Conservation (phyloP, 2,113 vertebrate genomes). For the Pyrgilauda ruficollis region DNA sequence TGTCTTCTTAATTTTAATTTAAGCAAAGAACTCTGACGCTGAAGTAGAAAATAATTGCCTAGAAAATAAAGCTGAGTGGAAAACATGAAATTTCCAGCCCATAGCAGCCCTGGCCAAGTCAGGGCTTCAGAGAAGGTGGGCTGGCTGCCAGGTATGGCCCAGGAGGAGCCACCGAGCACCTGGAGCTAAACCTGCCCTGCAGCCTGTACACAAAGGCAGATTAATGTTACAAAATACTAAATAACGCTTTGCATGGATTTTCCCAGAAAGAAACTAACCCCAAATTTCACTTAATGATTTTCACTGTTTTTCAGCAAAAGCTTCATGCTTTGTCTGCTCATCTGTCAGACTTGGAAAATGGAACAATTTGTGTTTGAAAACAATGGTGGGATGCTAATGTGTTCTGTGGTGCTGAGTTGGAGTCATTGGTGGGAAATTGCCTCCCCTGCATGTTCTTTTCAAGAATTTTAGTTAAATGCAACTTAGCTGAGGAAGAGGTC, state of each 20-base stretch:
- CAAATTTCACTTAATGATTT: neutral
- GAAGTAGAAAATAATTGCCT: neutral
- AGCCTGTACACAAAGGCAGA: neutral
- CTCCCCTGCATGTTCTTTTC: neutral
- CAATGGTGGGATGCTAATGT: neutral
- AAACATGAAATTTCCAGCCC: neutral
- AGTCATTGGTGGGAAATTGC: neutral
- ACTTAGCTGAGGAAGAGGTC: neutral
- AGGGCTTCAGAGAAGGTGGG: neutral
- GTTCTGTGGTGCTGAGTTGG: neutral
- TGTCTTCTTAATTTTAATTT: neutral
- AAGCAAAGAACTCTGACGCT: neutral
- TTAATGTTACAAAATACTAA: neutral
- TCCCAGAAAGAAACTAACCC: neutral
- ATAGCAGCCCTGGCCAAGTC: neutral
- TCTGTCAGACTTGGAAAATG: neutral
- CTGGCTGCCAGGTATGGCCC: neutral
- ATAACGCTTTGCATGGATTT: neutral
- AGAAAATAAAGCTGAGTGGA: neutral
- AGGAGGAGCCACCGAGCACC: neutral
- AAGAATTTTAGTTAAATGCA: neutral
- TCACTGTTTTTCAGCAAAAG: neutral
- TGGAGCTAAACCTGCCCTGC: neutral
- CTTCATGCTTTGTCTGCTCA: neutral
- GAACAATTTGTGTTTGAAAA: neutral